phyloP scores from a whole-genome alignment of 2,797 vertebrate genomes.

The Hippoglossus hippoglossus region DNA sequence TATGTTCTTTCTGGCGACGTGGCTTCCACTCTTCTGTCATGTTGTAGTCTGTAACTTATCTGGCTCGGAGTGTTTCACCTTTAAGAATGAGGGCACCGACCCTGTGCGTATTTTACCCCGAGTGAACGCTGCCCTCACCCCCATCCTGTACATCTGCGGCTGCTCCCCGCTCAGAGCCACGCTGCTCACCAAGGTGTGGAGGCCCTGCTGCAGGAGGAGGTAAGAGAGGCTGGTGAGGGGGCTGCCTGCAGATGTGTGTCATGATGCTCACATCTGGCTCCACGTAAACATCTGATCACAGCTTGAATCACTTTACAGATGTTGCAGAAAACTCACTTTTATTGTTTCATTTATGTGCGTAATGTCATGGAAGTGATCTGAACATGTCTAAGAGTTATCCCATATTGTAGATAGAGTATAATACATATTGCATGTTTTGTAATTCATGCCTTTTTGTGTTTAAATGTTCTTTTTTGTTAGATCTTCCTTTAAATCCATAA shows the following conservation, averaged over 20 bases:
- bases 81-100: constrained; percentile 82
- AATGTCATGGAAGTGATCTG: neutral
- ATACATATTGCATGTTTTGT: neutral
- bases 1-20: constrained; percentile 77
- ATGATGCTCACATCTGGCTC: neutral
- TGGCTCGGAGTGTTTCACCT: constrained; percentile 65
- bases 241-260: too few relatives aligned
- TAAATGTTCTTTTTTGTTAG: too few relatives aligned
- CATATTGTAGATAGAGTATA: neutral
- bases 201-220: constrained; percentile 51
- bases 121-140: constrained; percentile 82
- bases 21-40: constrained; percentile 80
- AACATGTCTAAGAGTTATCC: neutral
- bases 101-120: constrained; percentile 80
- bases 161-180: constrained; percentile 74
- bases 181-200: constrained; percentile 76
- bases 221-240: constrained; percentile 12
- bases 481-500: too few relatives aligned
- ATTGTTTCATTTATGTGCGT: neutral
- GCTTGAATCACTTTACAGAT: too few relatives aligned
- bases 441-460: neutral
- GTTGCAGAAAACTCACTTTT: neutral
- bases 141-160: constrained; percentile 81
- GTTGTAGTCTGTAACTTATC: constrained; percentile 70
- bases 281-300: too few relatives aligned